These are phyloP conservation scores for Pissodes strobi DNA, from an alignment of 1,140 invertebrate species.

Conservation along the genomic window DNA sequence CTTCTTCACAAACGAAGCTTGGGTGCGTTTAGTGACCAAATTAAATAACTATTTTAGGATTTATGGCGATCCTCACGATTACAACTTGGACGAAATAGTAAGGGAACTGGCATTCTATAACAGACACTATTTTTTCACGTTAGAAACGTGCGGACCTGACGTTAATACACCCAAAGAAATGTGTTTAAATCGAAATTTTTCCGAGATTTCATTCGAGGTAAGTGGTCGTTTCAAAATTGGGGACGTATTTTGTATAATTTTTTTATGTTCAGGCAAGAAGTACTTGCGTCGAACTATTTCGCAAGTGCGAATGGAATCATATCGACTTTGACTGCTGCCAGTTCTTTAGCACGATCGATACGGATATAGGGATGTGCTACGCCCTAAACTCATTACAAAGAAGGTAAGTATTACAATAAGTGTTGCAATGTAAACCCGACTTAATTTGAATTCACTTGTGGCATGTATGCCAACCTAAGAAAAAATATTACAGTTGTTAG, in stretches of 20 bases:
- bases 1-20: too few species aligned
- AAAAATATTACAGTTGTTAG: too few species aligned
- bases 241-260: too few species aligned
- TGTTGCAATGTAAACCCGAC: too few species aligned
- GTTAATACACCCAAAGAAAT: constrained; percentile 6
- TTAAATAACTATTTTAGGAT: constrained; percentile 59
- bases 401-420: constrained; percentile 30
- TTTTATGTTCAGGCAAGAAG: constrained; percentile 60
- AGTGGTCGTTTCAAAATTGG: too few species aligned
- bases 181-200: too few species aligned
- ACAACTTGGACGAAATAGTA: constrained; percentile 69
- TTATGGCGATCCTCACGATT: constrained; percentile 67
- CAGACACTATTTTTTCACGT: constrained; percentile 67
- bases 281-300: constrained; percentile 62
- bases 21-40: too few species aligned
- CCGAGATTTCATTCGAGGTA: too few species aligned
- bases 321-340: constrained; percentile 67
- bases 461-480: too few species aligned
- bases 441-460: too few species aligned
- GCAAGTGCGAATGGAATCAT: constrained; percentile 66
- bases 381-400: constrained; percentile 67
- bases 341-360: constrained; percentile 66
- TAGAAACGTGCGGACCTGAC: constrained; percentile 63
- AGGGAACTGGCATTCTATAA: constrained; percentile 70
- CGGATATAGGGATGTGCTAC: constrained; percentile 69